Base-by-base conservation (phyloP, 2,113 vertebrate species). In the Noctilio leporinus region DNA sequence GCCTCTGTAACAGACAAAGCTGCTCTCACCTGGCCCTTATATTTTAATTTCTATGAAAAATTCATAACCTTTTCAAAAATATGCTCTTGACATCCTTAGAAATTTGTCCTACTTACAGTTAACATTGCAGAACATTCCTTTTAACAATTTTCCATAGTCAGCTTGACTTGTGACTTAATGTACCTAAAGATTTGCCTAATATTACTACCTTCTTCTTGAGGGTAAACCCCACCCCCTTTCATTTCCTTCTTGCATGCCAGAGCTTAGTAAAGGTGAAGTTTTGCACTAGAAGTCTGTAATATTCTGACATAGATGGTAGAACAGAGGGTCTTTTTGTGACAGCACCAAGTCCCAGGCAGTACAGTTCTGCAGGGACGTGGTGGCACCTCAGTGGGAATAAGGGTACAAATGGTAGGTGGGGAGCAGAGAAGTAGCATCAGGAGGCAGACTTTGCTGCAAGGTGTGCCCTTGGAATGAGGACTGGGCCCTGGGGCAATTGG, bases 11-110 rank as follows among this genome's bases (percentile, higher is more conserved):
- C 14, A 45, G 82, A 64, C 26, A 85, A 77, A 70, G 28, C 38
- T 81, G 24, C 57, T 73, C 33, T 69, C 24, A 89, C 8, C 7
- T 38, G 57, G 15, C 40, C 22, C 4, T 92, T 65, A n/a, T 5
- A 16, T 33, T 96, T 85, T 87, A 91, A 59, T 91, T 89, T 93
- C 40, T 86, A 24, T 45, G 43, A 84, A 88, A 82, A 49, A 78
- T 45, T 28, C 40, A 14, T 75, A 89, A 43, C 19, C 16, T 28
- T 86, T 95, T 70, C 17, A 77, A 89, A 92, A 84, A 83, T 10
- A 43, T 73, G 22, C 6, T 83, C n/a, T 92, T 82, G 14, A 26
- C 26, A 67, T 76, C 12, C 20, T 92, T 87, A 87, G 80, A 92
- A 75, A 83, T 69, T 69, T 67, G 10, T 70, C 77, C 62, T 30